Conservation (phyloP, 2,797 vertebrate species). For the Chrysocyon brachyurus region DNA sequence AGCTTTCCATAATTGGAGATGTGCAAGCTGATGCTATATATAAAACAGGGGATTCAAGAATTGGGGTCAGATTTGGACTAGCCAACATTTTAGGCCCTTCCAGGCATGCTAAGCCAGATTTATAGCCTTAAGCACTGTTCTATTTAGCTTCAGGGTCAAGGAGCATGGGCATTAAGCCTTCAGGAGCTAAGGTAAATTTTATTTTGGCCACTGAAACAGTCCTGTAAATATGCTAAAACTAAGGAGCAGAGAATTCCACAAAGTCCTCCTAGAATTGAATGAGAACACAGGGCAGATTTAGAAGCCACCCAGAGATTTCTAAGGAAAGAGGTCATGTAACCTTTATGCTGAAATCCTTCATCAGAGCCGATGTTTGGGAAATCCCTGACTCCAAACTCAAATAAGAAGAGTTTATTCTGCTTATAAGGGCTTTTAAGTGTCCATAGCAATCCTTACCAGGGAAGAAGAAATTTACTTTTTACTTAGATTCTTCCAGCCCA, state of each 20-base stretch:
- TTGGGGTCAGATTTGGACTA: constrained; percentile 30
- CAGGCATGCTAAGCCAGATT: background rate
- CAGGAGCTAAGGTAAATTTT: constrained; percentile 34
- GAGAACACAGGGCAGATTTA: background rate
- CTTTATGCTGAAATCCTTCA: constrained; percentile 13
- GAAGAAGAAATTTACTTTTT: constrained; percentile 55
- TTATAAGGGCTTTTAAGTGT: constrained; percentile 35
- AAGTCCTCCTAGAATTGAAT: constrained; percentile 21
- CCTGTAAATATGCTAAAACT: constrained; percentile 31
- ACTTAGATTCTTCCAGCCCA: constrained; percentile 64
- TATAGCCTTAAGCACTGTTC: background rate
- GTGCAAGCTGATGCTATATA: constrained; percentile 35
- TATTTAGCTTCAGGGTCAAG: constrained; percentile 36
- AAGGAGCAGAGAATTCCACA: constrained; percentile 49
- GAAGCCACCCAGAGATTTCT: constrained; percentile 39
- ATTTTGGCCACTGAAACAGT: background rate
- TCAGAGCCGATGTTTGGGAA: constrained; percentile 39
- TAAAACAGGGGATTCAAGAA: constrained; percentile 27
- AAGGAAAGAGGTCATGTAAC: constrained; percentile 28
- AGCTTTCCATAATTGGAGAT: constrained; percentile 22
- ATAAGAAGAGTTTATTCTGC: constrained; percentile 52
- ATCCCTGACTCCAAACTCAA: constrained; percentile 46
- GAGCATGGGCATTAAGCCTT: background rate
- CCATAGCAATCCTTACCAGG: constrained; percentile 32
- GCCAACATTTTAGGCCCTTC: constrained; percentile 22